phyloP scores from a whole-genome alignment of 2,888 invertebrate species.

The Clunio marinus region DNA sequence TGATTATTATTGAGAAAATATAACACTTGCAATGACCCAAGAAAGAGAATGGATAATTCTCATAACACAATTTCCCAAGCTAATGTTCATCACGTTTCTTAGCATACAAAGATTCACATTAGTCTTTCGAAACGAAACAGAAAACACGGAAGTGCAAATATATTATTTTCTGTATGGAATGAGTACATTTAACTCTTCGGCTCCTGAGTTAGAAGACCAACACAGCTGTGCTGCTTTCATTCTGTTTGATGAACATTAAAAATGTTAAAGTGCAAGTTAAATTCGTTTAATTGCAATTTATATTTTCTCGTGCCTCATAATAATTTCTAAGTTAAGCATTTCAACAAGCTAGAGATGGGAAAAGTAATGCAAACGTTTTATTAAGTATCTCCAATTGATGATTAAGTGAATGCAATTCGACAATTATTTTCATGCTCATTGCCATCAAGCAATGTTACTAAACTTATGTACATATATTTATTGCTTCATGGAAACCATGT shows the following conservation, averaged over 20 bases:
- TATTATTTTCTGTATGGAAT: neutral
- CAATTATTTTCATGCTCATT: neutral
- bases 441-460: slow-evolving; percentile 14
- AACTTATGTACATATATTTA: neutral
- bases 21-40: no score
- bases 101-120: neutral
- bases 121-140: neutral
- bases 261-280: no score
- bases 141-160: slow-evolving; percentile 19
- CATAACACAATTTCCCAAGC: neutral
- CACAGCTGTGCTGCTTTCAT: slow-evolving; percentile 27
- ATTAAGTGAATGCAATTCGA: no score
- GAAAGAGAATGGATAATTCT: neutral
- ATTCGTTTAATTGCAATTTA: no score
- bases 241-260: no score
- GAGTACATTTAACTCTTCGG: slow-evolving; percentile 1
- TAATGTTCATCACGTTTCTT: neutral
- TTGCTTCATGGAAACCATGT: neutral
- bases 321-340: no score
- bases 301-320: no score
- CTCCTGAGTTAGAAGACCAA: neutral
- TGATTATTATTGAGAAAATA: no score
- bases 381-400: no score
- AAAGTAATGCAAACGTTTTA: no score
- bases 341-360: no score